Conservation (phyloP, 35 echinoderm and acorn worm species). For the Apostichopus japonicus region DNA sequence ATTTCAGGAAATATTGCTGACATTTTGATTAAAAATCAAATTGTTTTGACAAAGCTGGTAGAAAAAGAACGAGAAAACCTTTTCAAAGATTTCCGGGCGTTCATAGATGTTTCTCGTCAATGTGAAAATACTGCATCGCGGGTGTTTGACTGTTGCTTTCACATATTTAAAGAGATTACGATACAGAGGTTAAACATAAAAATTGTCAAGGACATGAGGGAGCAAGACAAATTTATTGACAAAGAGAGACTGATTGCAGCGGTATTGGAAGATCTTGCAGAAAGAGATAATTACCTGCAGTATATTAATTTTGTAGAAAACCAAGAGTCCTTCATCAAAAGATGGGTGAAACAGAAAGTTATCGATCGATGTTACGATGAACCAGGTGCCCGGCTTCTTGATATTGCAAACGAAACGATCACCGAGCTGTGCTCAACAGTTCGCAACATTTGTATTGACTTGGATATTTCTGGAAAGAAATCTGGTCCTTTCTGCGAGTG, state of each 20-base stretch:
- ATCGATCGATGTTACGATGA: not conserved
- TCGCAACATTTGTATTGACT: not conserved
- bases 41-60: not conserved
- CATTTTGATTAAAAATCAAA: not conserved
- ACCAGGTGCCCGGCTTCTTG: not conserved
- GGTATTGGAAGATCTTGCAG: not conserved
- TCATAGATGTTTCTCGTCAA: constrained; percentile 8
- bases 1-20: not conserved
- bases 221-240: not conserved
- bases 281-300: not conserved
- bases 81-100: not conserved
- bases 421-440: not conserved
- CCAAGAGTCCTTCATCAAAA: not conserved
- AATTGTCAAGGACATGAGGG: not conserved
- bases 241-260: constrained; percentile 21
- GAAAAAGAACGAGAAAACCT: not conserved
- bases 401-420: not conserved
- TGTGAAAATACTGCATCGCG: constrained; percentile 8
- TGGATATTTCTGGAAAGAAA: not conserved
- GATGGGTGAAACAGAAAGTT: constrained; percentile 9
- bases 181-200: not conserved
- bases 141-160: not conserved
- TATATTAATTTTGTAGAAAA: constrained; percentile 10
- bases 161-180: constrained; percentile 27
- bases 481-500: constrained; percentile 11